phyloP scores from a whole-genome alignment of 1,140 invertebrate species.

The Eueides isabella region DNA sequence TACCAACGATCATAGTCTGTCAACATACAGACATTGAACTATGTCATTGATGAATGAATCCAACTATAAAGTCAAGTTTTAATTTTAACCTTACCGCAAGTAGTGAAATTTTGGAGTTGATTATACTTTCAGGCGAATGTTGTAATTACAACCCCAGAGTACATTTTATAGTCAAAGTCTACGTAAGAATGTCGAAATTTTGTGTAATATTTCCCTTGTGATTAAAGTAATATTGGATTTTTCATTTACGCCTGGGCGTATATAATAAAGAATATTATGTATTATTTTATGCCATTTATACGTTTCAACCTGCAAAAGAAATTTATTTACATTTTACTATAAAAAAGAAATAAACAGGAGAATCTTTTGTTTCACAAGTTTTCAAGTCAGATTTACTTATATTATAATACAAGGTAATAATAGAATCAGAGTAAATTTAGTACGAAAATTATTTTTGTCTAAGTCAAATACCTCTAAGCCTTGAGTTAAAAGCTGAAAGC shows the following conservation, averaged over 20 bases:
- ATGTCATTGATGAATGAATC: neutral
- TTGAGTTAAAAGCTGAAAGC: neutral
- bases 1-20: neutral
- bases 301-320: too few species aligned
- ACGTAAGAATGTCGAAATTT: conserved; percentile 28
- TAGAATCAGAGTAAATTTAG: neutral
- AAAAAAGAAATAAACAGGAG: neutral
- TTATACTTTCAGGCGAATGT: conserved; percentile 34
- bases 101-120: conserved; percentile 30
- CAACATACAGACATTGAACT: neutral
- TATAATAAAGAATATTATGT: neutral
- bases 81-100: conserved; percentile 18
- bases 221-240: conserved; percentile 6
- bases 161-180: conserved; percentile 31
- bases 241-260: neutral
- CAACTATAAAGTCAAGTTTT: neutral
- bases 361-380: too few species aligned
- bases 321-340: neutral
- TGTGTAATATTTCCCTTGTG: conserved; percentile 1
- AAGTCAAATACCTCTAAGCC: neutral
- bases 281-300: neutral
- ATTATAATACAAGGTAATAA: neutral
- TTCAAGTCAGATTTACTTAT: too few species aligned
- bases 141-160: conserved; percentile 27
- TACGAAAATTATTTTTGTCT: neutral